phyloP scores from a whole-genome alignment of 2,888 invertebrate genomes.

The Tryphoninae sp. region DNA sequence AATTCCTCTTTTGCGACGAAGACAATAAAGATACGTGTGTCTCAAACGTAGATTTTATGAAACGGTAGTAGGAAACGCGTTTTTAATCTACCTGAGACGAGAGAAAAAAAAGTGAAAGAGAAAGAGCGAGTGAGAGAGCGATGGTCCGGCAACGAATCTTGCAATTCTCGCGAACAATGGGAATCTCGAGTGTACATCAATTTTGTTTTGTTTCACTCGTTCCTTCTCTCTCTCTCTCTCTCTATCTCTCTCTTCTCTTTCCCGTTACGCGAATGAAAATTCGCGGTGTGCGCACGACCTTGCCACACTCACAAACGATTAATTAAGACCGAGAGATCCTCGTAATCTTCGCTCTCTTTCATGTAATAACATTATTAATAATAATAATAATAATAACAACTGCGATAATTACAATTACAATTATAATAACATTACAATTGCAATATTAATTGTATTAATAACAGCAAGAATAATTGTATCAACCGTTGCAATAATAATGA shows the following conservation, averaged over 20 bases:
- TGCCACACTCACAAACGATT: constrained; percentile 51
- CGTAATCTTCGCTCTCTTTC: constrained; percentile 21
- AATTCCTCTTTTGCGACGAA: not conserved
- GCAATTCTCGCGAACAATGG: constrained; percentile 30
- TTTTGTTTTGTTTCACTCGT: constrained; percentile 23
- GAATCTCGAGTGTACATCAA: not conserved
- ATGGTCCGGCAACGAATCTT: not conserved
- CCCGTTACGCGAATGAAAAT: constrained; percentile 59
- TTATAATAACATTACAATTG: not conserved
- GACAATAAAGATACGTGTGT: not conserved
- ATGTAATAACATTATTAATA: constrained; percentile 36
- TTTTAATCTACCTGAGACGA: constrained; percentile 1
- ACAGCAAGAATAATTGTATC: constrained; percentile 22
- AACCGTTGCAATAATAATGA: constrained; percentile 7
- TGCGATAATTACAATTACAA: constrained; percentile 11
- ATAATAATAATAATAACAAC: constrained; percentile 12
- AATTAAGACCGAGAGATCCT: constrained; percentile 36
- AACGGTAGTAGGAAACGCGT: constrained; percentile 12
- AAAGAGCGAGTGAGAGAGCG: not conserved
- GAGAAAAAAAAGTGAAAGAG: not conserved
- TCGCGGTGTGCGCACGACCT: constrained; percentile 37
- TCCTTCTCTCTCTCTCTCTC: constrained; percentile 8
- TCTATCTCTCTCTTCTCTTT: constrained; percentile 40
- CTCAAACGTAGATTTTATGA: not conserved
- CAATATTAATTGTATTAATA: constrained; percentile 18